Percentiles rank a stretch among this genome's conserved stretches.
phyloP scores from a whole-genome alignment of 2,113 vertebrate species.

The Donacobius atricapilla region DNA sequence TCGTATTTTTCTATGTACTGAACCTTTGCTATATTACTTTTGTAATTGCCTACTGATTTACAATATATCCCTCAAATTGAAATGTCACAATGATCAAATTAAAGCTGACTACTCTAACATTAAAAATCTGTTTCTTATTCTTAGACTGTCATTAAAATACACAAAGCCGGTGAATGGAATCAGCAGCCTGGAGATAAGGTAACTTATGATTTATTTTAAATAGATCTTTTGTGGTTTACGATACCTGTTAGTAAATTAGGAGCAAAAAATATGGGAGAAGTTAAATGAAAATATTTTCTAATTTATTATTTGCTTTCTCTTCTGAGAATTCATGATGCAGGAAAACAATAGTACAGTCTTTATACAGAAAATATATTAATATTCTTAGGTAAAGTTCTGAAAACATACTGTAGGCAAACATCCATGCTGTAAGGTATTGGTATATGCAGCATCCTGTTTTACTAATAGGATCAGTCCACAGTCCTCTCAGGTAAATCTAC shows the following conservation, averaged over 20 bases:
- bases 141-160: slow-evolving; percentile 71
- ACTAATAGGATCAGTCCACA: not conserved
- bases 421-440: not conserved
- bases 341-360: not conserved
- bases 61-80: slow-evolving; percentile 5
- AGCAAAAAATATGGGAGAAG: not conserved
- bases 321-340: not conserved
- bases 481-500: not conserved
- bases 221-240: not conserved
- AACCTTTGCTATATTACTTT: slow-evolving; percentile 38
- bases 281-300: not conserved
- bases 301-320: not conserved
- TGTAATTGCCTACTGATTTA: slow-evolving; percentile 45
- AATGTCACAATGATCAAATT: slow-evolving; percentile 43
- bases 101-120: slow-evolving; percentile 41
- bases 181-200: slow-evolving; percentile 68
- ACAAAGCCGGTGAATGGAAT: slow-evolving; percentile 25
- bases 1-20: slow-evolving; percentile 10
- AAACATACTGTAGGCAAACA: not conserved
- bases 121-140: slow-evolving; percentile 46
- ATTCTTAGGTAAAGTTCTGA: not conserved
- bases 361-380: not conserved
- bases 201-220: slow-evolving; percentile 29
- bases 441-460: not conserved
- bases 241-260: not conserved